Evolutionary conservation across 37 sponge, comb jelly and placozoan species (phyloP).

Genomic region (Axinella damicornis): DNA sequence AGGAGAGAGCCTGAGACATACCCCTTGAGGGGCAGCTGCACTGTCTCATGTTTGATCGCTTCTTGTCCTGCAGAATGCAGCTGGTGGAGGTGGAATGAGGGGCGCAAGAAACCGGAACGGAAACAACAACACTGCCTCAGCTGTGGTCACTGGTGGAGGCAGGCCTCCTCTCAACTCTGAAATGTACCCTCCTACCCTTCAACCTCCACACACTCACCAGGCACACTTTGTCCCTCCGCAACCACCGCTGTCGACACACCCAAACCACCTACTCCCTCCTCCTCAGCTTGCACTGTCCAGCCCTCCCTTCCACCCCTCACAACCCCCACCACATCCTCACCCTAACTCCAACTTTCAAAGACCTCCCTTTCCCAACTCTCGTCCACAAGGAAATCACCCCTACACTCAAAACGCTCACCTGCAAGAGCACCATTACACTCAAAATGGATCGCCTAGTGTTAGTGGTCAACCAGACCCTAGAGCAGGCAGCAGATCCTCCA

Average conservation of each 20-base stretch:
- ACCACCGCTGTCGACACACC: neutral
- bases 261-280: neutral
- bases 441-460: too few species aligned
- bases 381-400: neutral
- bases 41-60: too few species aligned
- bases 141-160: too few species aligned
- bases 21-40: too few species aligned
- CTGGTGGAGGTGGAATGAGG: constrained; percentile 33
- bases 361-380: neutral
- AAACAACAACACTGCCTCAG: constrained; percentile 15
- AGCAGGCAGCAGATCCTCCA: too few species aligned
- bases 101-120: constrained; percentile 23
- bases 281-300: neutral
- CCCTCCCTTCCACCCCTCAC: neutral
- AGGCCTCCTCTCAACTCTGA: too few species aligned
- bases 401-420: neutral
- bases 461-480: too few species aligned
- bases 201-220: too few species aligned
- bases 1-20: too few species aligned
- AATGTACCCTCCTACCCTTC: too few species aligned
- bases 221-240: too few species aligned
- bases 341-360: neutral
- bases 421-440: neutral
- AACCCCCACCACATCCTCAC: neutral
- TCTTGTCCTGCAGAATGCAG: too few species aligned